A percentile compares a stretch with the other conserved stretches of the same genome.
phyloP scores from a whole-genome alignment of 1,140 invertebrate species.

The Drosophila sp. region DNA sequence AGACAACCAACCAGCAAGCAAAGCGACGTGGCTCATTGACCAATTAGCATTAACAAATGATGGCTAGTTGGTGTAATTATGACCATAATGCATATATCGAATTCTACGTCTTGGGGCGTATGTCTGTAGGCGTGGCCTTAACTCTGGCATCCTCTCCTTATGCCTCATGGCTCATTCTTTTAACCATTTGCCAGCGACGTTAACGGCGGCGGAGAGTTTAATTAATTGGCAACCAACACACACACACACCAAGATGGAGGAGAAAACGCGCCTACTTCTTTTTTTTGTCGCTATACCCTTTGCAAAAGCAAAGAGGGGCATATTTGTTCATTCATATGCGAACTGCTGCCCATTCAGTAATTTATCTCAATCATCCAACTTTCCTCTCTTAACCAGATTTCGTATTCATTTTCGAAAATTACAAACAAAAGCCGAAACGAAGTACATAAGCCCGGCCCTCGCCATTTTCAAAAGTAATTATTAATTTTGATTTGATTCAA shows the following conservation, averaged over 20 bases:
- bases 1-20: too few species aligned
- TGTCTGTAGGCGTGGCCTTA: neutral
- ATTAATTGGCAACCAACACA: constrained; percentile 44
- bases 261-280: constrained; percentile 45
- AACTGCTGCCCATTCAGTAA: too few species aligned
- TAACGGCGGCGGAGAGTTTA: constrained; percentile 30
- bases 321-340: neutral
- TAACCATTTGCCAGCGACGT: constrained; percentile 7
- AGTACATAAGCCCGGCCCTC: constrained; percentile 13
- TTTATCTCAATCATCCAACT: too few species aligned
- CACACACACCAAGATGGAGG: neutral
- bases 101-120: constrained; percentile 42
- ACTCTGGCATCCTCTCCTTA: neutral
- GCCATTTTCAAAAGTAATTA: constrained; percentile 71
- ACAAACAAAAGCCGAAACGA: too few species aligned
- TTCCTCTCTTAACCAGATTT: too few species aligned
- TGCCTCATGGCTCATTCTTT: neutral
- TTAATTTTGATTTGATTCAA: constrained; percentile 81
- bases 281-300: neutral
- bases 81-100: constrained; percentile 76
- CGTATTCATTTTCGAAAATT: too few species aligned
- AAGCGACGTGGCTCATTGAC: constrained; percentile 61
- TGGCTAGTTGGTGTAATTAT: constrained; percentile 80
- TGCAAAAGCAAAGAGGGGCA: neutral
- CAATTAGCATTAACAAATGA: constrained; percentile 81